Percentiles rank a stretch among this genome's conserved stretches.
These are phyloP conservation scores for Hippocampus mohnikei DNA, from an alignment of 2,113 vertebrate genomes.

Conservation along the genomic window DNA sequence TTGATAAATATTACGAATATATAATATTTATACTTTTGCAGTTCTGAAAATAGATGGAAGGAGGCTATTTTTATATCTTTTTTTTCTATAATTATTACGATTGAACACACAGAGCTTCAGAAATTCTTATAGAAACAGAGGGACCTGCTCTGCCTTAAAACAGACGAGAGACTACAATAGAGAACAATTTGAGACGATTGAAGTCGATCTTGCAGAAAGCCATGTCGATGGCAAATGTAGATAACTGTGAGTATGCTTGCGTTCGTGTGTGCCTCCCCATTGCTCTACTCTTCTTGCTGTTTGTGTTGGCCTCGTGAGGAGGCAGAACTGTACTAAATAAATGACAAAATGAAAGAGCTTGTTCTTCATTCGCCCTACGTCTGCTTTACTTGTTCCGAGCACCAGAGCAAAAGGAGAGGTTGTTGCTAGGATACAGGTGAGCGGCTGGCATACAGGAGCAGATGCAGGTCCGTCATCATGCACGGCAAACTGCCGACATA, in stretches of 20 bases:
- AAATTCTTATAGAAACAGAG: slow-evolving; percentile 24
- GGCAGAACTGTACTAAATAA: slow-evolving; percentile 57
- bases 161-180: neutral
- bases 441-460: slow-evolving; percentile 68
- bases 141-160: neutral
- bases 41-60: too few species aligned
- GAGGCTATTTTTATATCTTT: too few species aligned
- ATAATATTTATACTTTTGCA: too few species aligned
- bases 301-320: slow-evolving; percentile 40
- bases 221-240: slow-evolving; percentile 16
- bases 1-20: too few species aligned
- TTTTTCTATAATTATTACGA: too few species aligned
- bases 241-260: neutral
- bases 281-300: neutral
- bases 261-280: neutral
- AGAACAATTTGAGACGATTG: slow-evolving; percentile 25
- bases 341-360: slow-evolving; percentile 57
- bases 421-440: slow-evolving; percentile 82
- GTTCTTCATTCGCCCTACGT: slow-evolving; percentile 64
- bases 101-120: slow-evolving; percentile 30
- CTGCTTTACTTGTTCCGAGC: slow-evolving; percentile 65
- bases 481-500: slow-evolving; percentile 58
- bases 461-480: slow-evolving; percentile 68
- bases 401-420: slow-evolving; percentile 67
- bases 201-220: slow-evolving; percentile 18